Conservation (phyloP, 1,140 invertebrate genomes). For the Scaptomyza pallida region DNA sequence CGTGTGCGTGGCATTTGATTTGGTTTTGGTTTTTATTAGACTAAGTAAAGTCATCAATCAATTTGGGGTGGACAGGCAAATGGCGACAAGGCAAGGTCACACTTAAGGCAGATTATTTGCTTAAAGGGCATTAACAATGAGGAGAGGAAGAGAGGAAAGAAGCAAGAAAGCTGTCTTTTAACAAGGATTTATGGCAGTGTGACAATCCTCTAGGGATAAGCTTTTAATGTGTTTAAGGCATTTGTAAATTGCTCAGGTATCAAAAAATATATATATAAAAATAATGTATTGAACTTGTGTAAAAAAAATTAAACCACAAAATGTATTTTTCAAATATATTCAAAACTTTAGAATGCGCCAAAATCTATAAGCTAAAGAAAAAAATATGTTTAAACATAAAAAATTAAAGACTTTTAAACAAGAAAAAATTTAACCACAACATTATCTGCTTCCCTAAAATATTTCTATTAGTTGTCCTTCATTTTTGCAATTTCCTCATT, state of each 20-base stretch:
- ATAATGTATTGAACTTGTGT: no score
- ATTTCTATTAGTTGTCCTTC: not conserved
- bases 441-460: no score
- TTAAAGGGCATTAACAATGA: not conserved
- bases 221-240: no score
- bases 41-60: conserved; percentile 8
- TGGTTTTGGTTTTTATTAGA: conserved; percentile 19
- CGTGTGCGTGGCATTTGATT: conserved; percentile 33
- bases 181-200: not conserved
- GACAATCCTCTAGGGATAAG: not conserved
- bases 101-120: not conserved
- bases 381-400: no score
- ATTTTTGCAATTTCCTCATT: not conserved
- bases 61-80: not conserved
- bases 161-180: not conserved
- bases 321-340: no score
- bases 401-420: no score
- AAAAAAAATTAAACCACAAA: no score
- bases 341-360: no score
- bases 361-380: no score
- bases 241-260: no score
- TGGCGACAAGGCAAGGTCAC: not conserved
- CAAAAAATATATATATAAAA: no score
- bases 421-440: no score
- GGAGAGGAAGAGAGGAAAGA: not conserved